Evolutionary conservation across 2,888 invertebrate genomes (phyloP).

Genomic region (Thecophora atra): DNA sequence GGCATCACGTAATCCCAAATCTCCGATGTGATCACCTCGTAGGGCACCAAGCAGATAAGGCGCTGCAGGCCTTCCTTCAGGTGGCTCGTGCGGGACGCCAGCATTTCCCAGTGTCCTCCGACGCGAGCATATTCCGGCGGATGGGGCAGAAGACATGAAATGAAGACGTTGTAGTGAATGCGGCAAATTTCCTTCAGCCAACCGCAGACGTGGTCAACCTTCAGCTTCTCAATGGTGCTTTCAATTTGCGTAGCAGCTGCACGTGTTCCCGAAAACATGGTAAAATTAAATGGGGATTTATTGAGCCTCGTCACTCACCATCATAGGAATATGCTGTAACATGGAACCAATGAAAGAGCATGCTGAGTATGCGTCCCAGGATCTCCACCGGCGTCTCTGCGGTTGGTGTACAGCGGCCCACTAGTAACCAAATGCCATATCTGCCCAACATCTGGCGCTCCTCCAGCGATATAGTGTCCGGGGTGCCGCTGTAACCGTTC

Average conservation of each 20-base stretch:
- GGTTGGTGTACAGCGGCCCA: constrained; percentile 88
- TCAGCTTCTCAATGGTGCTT: constrained; percentile 88
- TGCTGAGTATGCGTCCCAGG: constrained; percentile 90
- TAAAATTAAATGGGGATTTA: too few relatives aligned
- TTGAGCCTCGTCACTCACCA: too few relatives aligned
- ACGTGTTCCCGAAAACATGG: not conserved
- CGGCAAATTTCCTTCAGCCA: constrained; percentile 89
- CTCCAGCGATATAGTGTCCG: constrained; percentile 80
- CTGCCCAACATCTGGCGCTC: constrained; percentile 90
- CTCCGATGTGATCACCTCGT: constrained; percentile 94
- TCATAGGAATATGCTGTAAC: constrained; percentile 96
- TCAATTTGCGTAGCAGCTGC: constrained; percentile 76
- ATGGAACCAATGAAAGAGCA: constrained; percentile 99
- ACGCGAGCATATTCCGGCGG: constrained; percentile 95
- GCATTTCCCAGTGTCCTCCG: constrained; percentile 95
- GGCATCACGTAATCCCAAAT: constrained; percentile 99
- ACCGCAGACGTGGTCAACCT: constrained; percentile 89
- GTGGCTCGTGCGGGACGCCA: constrained; percentile 87
- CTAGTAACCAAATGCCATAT: constrained; percentile 97
- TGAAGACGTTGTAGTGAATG: constrained; percentile 83
- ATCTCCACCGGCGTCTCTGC: constrained; percentile 80
- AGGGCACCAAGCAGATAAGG: constrained; percentile 94
- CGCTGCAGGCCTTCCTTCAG: constrained; percentile 94
- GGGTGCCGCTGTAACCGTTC: constrained; percentile 61
- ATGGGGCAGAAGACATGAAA: constrained; percentile 93